A percentile compares a stretch with the other conserved stretches of the same genome.
Evolutionary conservation across 2,888 invertebrate species (phyloP).

Genomic region (Agonum fuliginosum): DNA sequence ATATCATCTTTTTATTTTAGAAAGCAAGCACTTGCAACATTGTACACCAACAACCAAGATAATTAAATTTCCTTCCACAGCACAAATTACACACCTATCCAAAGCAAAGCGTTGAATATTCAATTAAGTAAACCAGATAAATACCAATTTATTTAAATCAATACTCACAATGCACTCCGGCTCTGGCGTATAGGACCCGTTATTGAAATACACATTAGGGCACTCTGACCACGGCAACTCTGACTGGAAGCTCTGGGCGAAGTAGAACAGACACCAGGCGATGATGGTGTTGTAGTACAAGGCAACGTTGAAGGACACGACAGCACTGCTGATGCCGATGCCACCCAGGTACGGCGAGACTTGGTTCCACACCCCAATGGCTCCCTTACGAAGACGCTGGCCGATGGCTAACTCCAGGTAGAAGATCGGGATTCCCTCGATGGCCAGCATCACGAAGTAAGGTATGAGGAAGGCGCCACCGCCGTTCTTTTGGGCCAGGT

Average conservation of each 20-base stretch:
- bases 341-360: conserved; percentile 92
- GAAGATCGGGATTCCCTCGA: conserved; percentile 97
- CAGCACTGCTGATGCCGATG: conserved; percentile 94
- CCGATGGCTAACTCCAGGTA: conserved; percentile 97
- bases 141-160: conserved; percentile 4
- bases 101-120: background rate
- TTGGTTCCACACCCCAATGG: conserved; percentile 97
- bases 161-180: conserved; percentile 86
- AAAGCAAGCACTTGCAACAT: too few species aligned
- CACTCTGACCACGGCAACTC: conserved; percentile 95
- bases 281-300: conserved; percentile 98
- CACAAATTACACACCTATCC: background rate
- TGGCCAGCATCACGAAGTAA: conserved; percentile 94
- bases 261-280: conserved; percentile 97
- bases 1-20: too few species aligned
- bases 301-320: conserved; percentile 97
- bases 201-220: conserved; percentile 87
- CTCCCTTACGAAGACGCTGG: conserved; percentile 93
- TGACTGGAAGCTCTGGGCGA: conserved; percentile 93
- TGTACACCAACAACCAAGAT: too few species aligned
- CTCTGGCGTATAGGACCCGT: conserved; percentile 86
- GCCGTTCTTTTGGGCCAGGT: conserved; percentile 95
- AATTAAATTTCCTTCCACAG: too few species aligned
- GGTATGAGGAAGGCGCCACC: conserved; percentile 98
- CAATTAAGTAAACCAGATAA: conserved; percentile 11